Evolutionary conservation across 1,140 invertebrate genomes (phyloP).

Genomic region (silkworm (Bombyx mori)): ASM3026992v2 NC_085116.1:5227501-5228000

Average conservation of each 20-base stretch:
- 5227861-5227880: conserved; percentile 87
- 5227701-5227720: conserved; percentile 88
- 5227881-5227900: conserved; percentile 84
- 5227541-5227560: too few species aligned
- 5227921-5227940: too few species aligned
- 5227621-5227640: too few species aligned
- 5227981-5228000: too few species aligned
- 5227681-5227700: conserved; percentile 89
- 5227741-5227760: conserved; percentile 91
- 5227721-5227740: conserved; percentile 87
- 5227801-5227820: conserved; percentile 64
- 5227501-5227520: too few species aligned
- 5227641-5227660: not conserved
- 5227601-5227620: too few species aligned
- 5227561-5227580: too few species aligned
- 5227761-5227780: conserved; percentile 90
- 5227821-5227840: conserved; percentile 87
- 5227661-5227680: conserved; percentile 74
- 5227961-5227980: too few species aligned
- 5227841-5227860: conserved; percentile 86
- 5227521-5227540: too few species aligned
- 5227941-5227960: too few species aligned
- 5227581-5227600: too few species aligned
- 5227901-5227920: too few species aligned
- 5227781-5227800: conserved; percentile 90